Percentiles rank a stretch among this genome's conserved stretches.
Conservation (phyloP, 2,888 invertebrate genomes). For the Diarsia rubi region DNA sequence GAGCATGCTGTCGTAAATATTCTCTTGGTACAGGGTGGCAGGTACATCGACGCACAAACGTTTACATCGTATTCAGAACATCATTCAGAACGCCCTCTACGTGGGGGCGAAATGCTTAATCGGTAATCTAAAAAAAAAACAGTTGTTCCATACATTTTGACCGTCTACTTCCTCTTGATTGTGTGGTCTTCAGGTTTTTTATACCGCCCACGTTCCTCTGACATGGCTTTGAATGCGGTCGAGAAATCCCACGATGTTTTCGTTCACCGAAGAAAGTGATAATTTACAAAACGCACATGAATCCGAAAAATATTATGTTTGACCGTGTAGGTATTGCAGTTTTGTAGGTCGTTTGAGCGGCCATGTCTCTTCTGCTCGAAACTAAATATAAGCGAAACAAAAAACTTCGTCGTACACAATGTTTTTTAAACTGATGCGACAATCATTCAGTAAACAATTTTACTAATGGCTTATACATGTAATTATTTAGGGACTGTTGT, state of each 20-base stretch:
- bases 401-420: not conserved
- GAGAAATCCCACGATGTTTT: no score
- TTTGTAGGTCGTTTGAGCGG: not conserved
- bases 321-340: not conserved
- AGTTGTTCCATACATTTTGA: no score
- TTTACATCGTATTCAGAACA: not conserved
- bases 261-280: no score
- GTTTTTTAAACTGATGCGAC: not conserved
- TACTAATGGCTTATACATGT: not conserved
- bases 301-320: no score
- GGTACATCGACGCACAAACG: not conserved
- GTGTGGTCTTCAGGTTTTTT: no score
- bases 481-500: conserved; percentile 7
- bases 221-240: no score
- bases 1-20: not conserved
- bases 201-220: no score
- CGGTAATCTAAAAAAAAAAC: no score
- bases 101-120: no score
- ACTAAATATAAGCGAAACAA: not conserved
- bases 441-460: conserved; percentile 18
- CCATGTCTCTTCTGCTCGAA: no score
- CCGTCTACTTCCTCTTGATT: no score
- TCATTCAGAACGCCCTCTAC: not conserved
- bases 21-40: not conserved
- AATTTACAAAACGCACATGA: no score